Percentiles rank a stretch among this genome's conserved stretches.
phyloP scores from a whole-genome alignment of 1,140 invertebrate species.

The Propsilocerus akamusi region DNA sequence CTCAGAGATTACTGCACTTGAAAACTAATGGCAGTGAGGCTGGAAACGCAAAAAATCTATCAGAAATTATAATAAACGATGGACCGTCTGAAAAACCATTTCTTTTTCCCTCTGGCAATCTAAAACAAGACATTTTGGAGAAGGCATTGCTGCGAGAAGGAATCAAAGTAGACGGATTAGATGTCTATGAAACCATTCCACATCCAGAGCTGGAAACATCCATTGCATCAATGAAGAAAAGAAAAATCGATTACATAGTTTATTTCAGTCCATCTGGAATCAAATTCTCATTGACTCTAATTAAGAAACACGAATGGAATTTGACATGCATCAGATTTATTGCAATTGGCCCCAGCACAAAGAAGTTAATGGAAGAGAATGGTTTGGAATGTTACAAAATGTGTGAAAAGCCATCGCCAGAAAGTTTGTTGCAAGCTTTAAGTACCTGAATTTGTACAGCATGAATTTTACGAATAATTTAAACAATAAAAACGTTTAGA shows the following conservation, averaged over 20 bases:
- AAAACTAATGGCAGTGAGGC: slow-evolving; percentile 27
- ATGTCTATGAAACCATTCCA: slow-evolving; percentile 30
- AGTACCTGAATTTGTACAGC: no score
- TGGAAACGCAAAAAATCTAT: slow-evolving; percentile 29
- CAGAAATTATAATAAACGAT: slow-evolving; percentile 25
- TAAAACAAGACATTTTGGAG: slow-evolving; percentile 28
- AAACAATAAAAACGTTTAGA: no score
- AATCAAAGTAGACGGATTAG: slow-evolving; percentile 26
- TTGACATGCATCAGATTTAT: slow-evolving; percentile 19
- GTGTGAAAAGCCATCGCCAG: slow-evolving; percentile 22
- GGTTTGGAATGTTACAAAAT: slow-evolving; percentile 18
- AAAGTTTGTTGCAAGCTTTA: slow-evolving; percentile 22
- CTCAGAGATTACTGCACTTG: slow-evolving; percentile 24
- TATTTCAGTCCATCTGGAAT: slow-evolving; percentile 34
- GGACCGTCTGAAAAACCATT: slow-evolving; percentile 19
- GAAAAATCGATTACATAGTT: slow-evolving; percentile 26
- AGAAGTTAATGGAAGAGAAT: slow-evolving; percentile 15
- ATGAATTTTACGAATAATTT: no score
- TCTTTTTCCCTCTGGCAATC: slow-evolving; percentile 30
- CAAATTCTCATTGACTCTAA: slow-evolving; percentile 17
- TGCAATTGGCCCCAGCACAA: slow-evolving; percentile 22
- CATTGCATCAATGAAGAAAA: slow-evolving; percentile 16
- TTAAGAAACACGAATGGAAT: slow-evolving; percentile 11
- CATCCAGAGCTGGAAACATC: slow-evolving; percentile 25
- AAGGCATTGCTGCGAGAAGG: slow-evolving; percentile 21